A percentile compares a stretch with the other conserved stretches of the same genome.
These are phyloP conservation scores for Acanthurus tractus DNA, from an alignment of 2,797 vertebrate species.

Conservation along the genomic window DNA sequence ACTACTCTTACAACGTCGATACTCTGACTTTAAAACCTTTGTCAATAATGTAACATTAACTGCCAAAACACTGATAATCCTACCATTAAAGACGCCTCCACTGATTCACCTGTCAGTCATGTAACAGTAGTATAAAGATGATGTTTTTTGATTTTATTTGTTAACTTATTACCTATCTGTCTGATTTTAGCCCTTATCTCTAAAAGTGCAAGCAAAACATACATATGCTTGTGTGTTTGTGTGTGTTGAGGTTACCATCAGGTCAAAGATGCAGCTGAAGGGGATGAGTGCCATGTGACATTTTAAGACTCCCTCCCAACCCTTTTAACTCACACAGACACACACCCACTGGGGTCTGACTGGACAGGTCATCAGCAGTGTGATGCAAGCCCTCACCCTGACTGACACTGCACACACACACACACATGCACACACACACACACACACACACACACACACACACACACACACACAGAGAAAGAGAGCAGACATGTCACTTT, in stretches of 20 bases:
- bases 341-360: slow-evolving; percentile 80
- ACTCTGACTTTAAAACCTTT: slow-evolving; percentile 56
- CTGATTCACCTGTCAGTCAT: neutral
- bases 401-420: slow-evolving; percentile 30
- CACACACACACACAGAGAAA: slow-evolving; percentile 33
- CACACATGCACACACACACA: slow-evolving; percentile 27
- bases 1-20: slow-evolving; percentile 76
- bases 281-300: slow-evolving; percentile 68
- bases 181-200: slow-evolving; percentile 1
- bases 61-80: slow-evolving; percentile 48
- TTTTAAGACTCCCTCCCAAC: slow-evolving; percentile 57
- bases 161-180: neutral
- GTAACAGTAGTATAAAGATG: neutral
- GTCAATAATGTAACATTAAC: slow-evolving; percentile 66
- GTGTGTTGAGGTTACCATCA: slow-evolving; percentile 55
- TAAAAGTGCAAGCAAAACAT: slow-evolving; percentile 21
- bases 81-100: neutral
- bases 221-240: slow-evolving; percentile 1
- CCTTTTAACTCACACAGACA: slow-evolving; percentile 34
- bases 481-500: slow-evolving; percentile 61
- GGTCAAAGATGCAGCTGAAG: slow-evolving; percentile 70
- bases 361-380: slow-evolving; percentile 89
- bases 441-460: slow-evolving; percentile 24
- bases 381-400: slow-evolving; percentile 80
- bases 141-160: neutral